A percentile compares a stretch with the other conserved stretches of the same genome.
Evolutionary conservation across 2,797 vertebrate genomes (phyloP).

Genomic region (Hoplostethus mediterraneus): DNA sequence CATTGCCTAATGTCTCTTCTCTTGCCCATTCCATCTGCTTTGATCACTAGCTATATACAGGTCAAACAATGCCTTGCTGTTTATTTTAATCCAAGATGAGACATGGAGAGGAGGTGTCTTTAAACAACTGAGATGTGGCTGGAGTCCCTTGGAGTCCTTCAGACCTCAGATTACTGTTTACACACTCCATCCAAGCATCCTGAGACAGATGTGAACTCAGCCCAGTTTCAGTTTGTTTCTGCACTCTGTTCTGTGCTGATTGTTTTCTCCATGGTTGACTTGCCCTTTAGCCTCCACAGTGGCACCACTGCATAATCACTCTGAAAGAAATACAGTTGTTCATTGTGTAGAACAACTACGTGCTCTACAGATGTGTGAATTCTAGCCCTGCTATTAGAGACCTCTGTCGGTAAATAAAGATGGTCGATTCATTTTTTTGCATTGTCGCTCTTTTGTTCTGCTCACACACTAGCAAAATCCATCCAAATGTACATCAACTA

Average conservation of each 20-base stretch:
- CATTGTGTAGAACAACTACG: conserved; percentile 79
- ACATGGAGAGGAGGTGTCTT: conserved; percentile 46
- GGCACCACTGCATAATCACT: conserved; percentile 85
- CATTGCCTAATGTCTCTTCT: conserved; percentile 39
- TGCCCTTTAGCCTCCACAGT: conserved; percentile 76
- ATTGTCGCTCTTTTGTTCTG: conserved; percentile 55
- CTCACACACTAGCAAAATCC: background rate
- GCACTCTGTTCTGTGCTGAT: conserved; percentile 67
- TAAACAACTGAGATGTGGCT: conserved; percentile 45
- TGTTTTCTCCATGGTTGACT: conserved; percentile 68
- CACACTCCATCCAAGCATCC: conserved; percentile 75
- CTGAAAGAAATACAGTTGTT: conserved; percentile 88
- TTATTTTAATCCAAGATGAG: conserved; percentile 38
- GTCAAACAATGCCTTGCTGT: conserved; percentile 57
- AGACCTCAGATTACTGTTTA: conserved; percentile 60
- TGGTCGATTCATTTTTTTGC: conserved; percentile 84
- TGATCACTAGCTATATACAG: conserved; percentile 48
- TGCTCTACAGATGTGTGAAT: conserved; percentile 86
- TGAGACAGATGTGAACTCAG: conserved; percentile 56
- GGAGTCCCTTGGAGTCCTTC: conserved; percentile 32
- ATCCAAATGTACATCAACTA: background rate
- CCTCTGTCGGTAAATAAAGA: conserved; percentile 89
- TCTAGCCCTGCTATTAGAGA: conserved; percentile 87
- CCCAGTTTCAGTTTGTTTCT: conserved; percentile 65
- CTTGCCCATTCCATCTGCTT: conserved; percentile 54